phyloP scores from a whole-genome alignment of 2,797 vertebrate genomes.

The Antrozous pallidus region DNA sequence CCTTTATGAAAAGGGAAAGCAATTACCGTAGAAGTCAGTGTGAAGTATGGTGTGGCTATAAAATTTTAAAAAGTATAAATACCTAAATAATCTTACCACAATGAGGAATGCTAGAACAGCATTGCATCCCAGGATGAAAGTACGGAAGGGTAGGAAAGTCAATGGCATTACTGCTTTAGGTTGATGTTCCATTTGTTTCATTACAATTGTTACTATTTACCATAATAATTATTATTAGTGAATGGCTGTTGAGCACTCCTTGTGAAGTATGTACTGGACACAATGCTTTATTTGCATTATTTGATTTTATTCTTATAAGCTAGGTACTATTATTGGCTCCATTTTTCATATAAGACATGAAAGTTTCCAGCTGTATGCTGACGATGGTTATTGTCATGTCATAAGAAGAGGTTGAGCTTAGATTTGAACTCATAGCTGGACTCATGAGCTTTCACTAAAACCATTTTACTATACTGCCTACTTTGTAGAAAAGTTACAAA shows the following conservation, averaged over 20 bases:
- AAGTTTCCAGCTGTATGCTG: not conserved
- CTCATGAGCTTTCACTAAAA: not conserved
- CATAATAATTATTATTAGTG: not conserved
- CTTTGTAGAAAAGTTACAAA: constrained; percentile 6
- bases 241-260: not conserved
- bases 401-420: not conserved
- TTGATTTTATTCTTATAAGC: constrained; percentile 12
- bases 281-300: not conserved
- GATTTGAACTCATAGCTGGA: not conserved
- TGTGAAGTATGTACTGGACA: not conserved
- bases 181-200: not conserved
- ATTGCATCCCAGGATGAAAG: not conserved
- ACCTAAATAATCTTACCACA: not conserved
- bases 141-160: not conserved
- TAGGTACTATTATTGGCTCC: not conserved
- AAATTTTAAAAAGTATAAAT: not conserved
- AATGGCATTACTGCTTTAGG: not conserved
- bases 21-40: constrained; percentile 69
- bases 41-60: not conserved
- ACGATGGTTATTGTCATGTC: not conserved
- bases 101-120: not conserved
- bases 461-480: not conserved
- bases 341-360: not conserved
- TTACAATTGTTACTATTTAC: not conserved
- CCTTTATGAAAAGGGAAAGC: constrained; percentile 43